Evolutionary conservation across 1,140 invertebrate genomes (phyloP), one percentile per base, ranked within the genome.

Genomic region (Hyphantria cunea): DNA sequence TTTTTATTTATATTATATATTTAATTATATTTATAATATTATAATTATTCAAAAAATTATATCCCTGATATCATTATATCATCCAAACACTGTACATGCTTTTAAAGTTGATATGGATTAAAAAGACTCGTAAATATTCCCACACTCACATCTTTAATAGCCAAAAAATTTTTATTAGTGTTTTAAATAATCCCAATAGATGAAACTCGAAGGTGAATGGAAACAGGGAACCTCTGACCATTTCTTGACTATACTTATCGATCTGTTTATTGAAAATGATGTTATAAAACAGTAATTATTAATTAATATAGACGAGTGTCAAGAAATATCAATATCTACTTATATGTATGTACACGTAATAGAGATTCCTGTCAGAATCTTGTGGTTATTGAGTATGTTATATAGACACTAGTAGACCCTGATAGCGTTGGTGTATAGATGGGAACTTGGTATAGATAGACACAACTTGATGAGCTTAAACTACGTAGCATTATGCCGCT

Each of bases 191-290:
- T 48, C 42, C 37, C 33, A 41, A 50, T 50, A n/a, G n/a, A n/a
- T n/a, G n/a, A n/a, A n/a, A n/a, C n/a, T n/a, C n/a, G n/a, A n/a
- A n/a, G n/a, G n/a, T n/a, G 60, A 68, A 66, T 63, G 47, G 60
- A 78, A 78, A 78, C 76, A 78, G 76, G 76, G 76, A 78, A 70
- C 49, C 61, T 74, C 61, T 72, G 70, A 70, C 47, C 68, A 61
- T 72, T 51, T 65, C 68, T 72, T 31, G 51, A 64, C 58, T 63
- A 59, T 65, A 63, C 66, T 70, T n/a, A n/a, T n/a, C n/a, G n/a
- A n/a, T n/a, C n/a, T 74, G 55, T 67, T 44, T 67, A 60, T 59
- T 44, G 55, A 64, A 55, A 50, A 53, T 54, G n/a, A n/a, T 50
- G 63, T 66, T 56, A 52, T 45, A 56, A 41, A 15, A 64, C 53